phyloP scores from a whole-genome alignment of 2,113 vertebrate species.

The Chionis minor region DNA sequence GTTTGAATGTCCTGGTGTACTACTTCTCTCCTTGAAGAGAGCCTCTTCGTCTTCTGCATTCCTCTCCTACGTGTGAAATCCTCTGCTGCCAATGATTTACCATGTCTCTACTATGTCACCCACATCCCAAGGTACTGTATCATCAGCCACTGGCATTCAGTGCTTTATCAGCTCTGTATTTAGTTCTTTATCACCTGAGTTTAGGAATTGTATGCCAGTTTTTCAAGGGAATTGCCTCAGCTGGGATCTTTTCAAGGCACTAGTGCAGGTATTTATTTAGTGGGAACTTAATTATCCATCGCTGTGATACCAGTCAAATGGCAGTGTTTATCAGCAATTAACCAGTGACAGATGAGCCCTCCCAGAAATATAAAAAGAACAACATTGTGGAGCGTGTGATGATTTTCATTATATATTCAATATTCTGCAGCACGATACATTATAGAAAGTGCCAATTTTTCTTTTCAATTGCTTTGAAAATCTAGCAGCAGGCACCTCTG shows the following conservation, averaged over 20 bases:
- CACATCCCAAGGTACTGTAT: background rate
- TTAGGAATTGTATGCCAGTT: background rate
- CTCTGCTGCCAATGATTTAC: background rate
- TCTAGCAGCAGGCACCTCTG: constrained; percentile 41
- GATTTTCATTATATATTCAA: constrained; percentile 35
- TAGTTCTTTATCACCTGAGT: background rate
- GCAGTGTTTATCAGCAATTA: constrained; percentile 70
- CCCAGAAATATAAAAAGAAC: constrained; percentile 46
- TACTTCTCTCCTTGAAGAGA: background rate
- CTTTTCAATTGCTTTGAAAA: constrained; percentile 58
- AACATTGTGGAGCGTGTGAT: constrained; percentile 14
- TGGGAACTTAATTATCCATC: constrained; percentile 55
- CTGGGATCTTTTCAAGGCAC: constrained; percentile 36
- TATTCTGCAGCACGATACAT: constrained; percentile 10
- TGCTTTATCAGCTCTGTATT: background rate
- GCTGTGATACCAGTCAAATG: constrained; percentile 54
- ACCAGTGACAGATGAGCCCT: constrained; percentile 30
- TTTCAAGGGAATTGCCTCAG: constrained; percentile 4
- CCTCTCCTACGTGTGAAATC: background rate
- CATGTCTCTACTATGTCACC: background rate
- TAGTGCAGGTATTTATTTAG: constrained; percentile 27
- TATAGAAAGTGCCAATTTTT: constrained; percentile 48
- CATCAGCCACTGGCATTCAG: background rate
- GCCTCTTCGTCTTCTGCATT: background rate
- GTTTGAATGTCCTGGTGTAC: background rate